Base-by-base conservation (phyloP, 2,888 invertebrate genomes). In the Scaptomyza tumidula region DNA sequence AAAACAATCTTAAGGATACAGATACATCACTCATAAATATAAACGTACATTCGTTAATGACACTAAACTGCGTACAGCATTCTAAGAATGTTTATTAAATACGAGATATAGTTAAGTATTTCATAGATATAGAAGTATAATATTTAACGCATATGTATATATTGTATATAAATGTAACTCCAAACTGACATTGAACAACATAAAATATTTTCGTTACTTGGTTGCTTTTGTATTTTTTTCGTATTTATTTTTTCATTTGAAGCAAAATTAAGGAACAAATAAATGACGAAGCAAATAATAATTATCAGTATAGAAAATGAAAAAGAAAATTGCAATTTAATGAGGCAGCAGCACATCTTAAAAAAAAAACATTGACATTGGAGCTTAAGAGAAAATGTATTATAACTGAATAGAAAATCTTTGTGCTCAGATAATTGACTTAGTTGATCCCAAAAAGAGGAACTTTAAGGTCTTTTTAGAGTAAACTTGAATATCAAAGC, bases 131-230 rank as follows among this genome's bases (percentile, higher is more conserved):
- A 43, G 41, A 41, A 16, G 55, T 48, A 66, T 68, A 53, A 75
- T 84, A 81, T 80, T 71, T 80, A 85, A 86, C 87, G 80, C 82
- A 85, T 82, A 87, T 87, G 78, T 87, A 80, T 86, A 86, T 82
- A 86, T 81, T 67, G 78, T 76, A 80, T 77, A 80, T 72, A 79
- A 80, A 83, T 85, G 87, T 86, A 86, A 88, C 86, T 86, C 86
- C 86, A 86, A 86, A 86, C 86, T 86, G 86, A 86, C 86, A 86
- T 86, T 84, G 86, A 86, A 84, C 88, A 86, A 86, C 86, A 86
- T 88, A 86, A 86, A 86, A 86, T 86, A 86, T 83, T 83, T 83
- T 83, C 86, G 71, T 85, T 78, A 77, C 62, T 76, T 70, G 37
- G 11, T 73, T 64, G 65, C 27, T 24, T 44, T 50, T 46, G 44